These are phyloP conservation scores for Phataginus tricuspis DNA, from an alignment of 2,797 vertebrate species.

Conservation along the genomic window DNA sequence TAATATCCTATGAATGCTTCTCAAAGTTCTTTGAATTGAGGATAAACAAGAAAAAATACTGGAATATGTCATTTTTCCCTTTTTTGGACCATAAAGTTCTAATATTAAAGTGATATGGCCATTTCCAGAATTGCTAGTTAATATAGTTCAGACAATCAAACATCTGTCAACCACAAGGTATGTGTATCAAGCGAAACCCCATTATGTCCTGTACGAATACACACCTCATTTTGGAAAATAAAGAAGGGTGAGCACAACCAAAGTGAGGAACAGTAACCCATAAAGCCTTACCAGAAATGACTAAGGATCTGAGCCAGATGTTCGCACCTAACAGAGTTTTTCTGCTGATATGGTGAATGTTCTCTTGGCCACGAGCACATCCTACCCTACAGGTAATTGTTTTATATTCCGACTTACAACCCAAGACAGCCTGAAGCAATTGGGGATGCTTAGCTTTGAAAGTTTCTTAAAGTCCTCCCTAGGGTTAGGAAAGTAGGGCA, in stretches of 20 bases:
- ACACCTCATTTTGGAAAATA: neutral
- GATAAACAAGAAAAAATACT: neutral
- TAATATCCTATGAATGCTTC: neutral
- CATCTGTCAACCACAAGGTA: neutral
- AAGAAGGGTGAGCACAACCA: neutral
- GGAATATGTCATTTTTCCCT: neutral
- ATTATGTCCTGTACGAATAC: neutral
- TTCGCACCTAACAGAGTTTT: neutral
- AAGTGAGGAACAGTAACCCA: neutral
- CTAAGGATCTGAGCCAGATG: neutral
- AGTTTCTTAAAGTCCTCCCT: constrained; percentile 66
- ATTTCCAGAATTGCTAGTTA: neutral
- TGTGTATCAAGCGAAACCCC: neutral
- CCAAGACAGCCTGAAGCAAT: constrained; percentile 66
- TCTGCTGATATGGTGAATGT: constrained; percentile 11
- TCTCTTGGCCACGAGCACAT: constrained; percentile 35
- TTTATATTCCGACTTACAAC: constrained; percentile 63
- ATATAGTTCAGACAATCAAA: neutral
- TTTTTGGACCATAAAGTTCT: neutral
- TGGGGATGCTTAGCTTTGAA: constrained; percentile 65
- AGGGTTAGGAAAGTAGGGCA: constrained; percentile 78
- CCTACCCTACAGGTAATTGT: constrained; percentile 64
- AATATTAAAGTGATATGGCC: neutral
- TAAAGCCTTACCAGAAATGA: neutral
- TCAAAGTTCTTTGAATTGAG: neutral